Conservation (phyloP, 1,140 invertebrate species). For the Pseudomyrmex cubaensis region DNA sequence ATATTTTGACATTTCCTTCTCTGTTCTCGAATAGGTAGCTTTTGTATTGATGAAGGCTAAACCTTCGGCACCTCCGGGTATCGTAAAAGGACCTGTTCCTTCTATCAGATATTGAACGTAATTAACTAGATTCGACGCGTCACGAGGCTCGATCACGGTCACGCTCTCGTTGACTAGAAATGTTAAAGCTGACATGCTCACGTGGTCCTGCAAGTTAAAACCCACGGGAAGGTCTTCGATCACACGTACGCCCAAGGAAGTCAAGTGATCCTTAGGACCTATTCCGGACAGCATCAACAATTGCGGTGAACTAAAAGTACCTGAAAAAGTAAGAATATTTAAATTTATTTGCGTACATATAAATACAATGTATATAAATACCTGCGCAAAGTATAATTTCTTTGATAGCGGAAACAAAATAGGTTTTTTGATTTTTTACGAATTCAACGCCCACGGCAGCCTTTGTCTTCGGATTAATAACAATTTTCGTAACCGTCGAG, state of each 20-base stretch:
- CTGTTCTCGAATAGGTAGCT: neutral
- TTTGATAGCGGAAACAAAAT: slow-evolving; percentile 82
- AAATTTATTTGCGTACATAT: neutral
- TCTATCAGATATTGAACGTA: slow-evolving; percentile 86
- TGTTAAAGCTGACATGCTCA: slow-evolving; percentile 89
- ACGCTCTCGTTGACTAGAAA: slow-evolving; percentile 89
- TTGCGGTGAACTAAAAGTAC: slow-evolving; percentile 87
- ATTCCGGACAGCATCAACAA: slow-evolving; percentile 88
- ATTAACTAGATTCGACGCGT: slow-evolving; percentile 85
- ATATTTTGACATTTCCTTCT: neutral
- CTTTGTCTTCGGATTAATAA: slow-evolving; percentile 88
- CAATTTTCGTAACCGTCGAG: slow-evolving; percentile 88
- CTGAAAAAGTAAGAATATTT: slow-evolving; percentile 19
- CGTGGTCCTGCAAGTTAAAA: slow-evolving; percentile 92
- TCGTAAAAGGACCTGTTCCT: slow-evolving; percentile 88
- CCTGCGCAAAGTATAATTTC: slow-evolving; percentile 87
- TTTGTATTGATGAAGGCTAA: slow-evolving; percentile 89
- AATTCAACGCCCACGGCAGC: slow-evolving; percentile 89
- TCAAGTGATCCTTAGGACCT: slow-evolving; percentile 86
- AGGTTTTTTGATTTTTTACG: slow-evolving; percentile 85
- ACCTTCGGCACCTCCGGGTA: slow-evolving; percentile 90
- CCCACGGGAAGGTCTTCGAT: slow-evolving; percentile 91
- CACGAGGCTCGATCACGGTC: slow-evolving; percentile 85
- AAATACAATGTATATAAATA: slow-evolving; percentile 6
- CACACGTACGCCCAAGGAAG: slow-evolving; percentile 84